These are phyloP conservation scores for Pseudococcus longispinus DNA, from an alignment of 2,888 invertebrate species.

Conservation along the genomic window DNA sequence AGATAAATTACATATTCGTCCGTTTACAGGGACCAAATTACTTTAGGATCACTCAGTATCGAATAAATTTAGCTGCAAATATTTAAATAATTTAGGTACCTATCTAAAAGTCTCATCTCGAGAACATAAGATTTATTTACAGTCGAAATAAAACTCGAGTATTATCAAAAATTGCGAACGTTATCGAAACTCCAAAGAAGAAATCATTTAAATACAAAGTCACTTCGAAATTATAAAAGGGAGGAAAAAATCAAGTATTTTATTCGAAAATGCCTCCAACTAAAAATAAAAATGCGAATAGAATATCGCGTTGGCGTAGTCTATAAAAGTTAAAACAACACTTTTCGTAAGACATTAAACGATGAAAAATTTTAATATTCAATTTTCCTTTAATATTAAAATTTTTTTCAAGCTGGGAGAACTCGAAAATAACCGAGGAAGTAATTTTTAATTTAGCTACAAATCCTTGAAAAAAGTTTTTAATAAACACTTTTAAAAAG, in stretches of 20 bases:
- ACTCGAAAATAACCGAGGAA: not conserved
- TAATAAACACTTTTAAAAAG: not conserved
- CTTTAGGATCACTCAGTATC: not conserved
- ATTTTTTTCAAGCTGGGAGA: not conserved
- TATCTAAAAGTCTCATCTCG: not conserved
- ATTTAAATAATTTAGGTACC: not conserved
- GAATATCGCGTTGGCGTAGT: not conserved
- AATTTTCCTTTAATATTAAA: not conserved
- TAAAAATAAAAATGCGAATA: conserved; percentile 2
- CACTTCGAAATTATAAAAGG: not conserved
- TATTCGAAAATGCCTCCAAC: not conserved
- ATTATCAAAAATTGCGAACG: not conserved
- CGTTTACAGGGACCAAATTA: not conserved
- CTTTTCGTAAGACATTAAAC: not conserved
- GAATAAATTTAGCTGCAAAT: not conserved
- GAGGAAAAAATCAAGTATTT: not conserved
- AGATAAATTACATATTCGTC: not conserved
- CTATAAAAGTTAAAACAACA: not conserved
- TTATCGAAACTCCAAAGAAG: not conserved
- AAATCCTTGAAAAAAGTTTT: not conserved
- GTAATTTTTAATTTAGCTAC: not conserved
- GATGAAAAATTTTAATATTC: not conserved
- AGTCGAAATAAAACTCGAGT: not conserved
- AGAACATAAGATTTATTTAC: not conserved
- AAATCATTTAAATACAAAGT: not conserved